phyloP scores from a whole-genome alignment of 2,888 invertebrate genomes.

The Dromius quadrimaculatus region DNA sequence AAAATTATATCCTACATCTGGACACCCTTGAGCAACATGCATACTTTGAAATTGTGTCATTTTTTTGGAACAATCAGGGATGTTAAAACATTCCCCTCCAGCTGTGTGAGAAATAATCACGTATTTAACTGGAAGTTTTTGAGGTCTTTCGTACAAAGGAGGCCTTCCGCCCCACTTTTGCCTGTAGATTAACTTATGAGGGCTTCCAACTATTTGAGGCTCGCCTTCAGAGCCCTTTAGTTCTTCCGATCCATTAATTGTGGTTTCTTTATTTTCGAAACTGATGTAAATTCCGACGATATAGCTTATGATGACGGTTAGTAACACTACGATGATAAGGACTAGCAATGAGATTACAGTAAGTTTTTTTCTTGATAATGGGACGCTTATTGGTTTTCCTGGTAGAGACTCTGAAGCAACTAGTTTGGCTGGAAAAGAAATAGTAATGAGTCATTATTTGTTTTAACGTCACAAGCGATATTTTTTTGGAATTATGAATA shows the following conservation, averaged over 20 bases:
- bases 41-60: constrained; percentile 65
- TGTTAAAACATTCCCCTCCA: constrained; percentile 65
- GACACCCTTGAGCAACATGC: constrained; percentile 63
- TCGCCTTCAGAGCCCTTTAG: neutral
- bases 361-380: constrained; percentile 33
- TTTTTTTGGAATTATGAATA: constrained; percentile 9
- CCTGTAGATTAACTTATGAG: constrained; percentile 48
- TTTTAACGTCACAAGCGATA: too few species aligned
- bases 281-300: constrained; percentile 19
- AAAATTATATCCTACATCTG: constrained; percentile 68
- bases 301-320: constrained; percentile 30
- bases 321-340: constrained; percentile 4
- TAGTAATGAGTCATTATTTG: neutral
- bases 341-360: constrained; percentile 21
- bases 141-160: constrained; percentile 63
- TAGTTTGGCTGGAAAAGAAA: constrained; percentile 35
- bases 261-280: neutral
- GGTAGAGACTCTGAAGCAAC: constrained; percentile 40
- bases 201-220: neutral
- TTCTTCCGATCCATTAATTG: neutral
- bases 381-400: constrained; percentile 26
- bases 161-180: constrained; percentile 74
- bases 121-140: constrained; percentile 65
- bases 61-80: constrained; percentile 66
- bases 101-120: constrained; percentile 70